Evolutionary conservation across 2,888 invertebrate species (phyloP), one percentile per base, ranked within the genome.

Genomic region (Platycnemis pennipes): DNA sequence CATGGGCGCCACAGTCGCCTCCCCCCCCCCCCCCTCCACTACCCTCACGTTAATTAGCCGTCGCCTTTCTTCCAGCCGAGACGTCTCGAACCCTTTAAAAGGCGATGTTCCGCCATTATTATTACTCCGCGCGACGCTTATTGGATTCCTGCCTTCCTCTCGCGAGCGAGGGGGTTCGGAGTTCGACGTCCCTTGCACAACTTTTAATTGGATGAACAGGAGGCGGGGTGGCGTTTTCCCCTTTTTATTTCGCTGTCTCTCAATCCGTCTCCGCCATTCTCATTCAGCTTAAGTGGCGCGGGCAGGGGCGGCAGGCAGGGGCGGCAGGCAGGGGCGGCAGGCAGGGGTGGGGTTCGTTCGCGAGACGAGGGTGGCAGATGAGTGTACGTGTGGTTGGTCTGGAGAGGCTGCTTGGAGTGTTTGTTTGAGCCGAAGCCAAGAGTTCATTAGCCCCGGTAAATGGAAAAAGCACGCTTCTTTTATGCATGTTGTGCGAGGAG

Each of bases 151-250:
- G 31, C 26, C 63, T 8, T 53, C 11, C 53, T 26, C 63, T 63
- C 63, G 22, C 63, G 22, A 63, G 37, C 77, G 77, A 2, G 37
- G 37, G 37, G 77, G 77, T 31, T 37, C 77, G 8, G 77, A 77
- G 77, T 77, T 77, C 77, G 77, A 77, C 77, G 77, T 26, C 37
- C 77, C 31, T 5, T 37, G 7, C 77, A 77, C 77, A 77, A 77
- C 77, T 77, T 77, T 77, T 77, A 77, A 77, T 77, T 77, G 77
- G 77, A 77, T 77, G 77, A 77, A 77, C 77, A 37, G 16, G 77
- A 77, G 77, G 77, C 77, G 26, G n/a, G 77, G 37, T 11, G 77
- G 4, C n/a, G 37, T 77, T 77, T 63, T 3, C 63, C 22, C 26
- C 37, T 77, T 77, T 77, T 63, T n/a, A 63, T 22, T n/a, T 77